Evolutionary conservation across 2,797 vertebrate species (phyloP).

Genomic region (Pangasius mekongensis): DNA sequence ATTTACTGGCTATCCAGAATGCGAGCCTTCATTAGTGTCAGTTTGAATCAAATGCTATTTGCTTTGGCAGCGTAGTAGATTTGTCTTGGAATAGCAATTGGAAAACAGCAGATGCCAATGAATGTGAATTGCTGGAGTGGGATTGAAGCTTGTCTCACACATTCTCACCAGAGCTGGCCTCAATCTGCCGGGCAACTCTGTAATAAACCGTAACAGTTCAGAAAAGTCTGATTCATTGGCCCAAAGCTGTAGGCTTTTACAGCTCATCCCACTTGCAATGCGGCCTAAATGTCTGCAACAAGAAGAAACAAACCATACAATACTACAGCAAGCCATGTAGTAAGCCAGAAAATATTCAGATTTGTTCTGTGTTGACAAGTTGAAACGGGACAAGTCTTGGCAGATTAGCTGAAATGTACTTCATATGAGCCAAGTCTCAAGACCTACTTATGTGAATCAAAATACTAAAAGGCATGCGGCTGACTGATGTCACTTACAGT

Average conservation of each 20-base stretch:
- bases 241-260: conserved; percentile 78
- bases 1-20: conserved; percentile 7
- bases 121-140: background rate
- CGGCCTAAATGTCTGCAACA: conserved; percentile 78
- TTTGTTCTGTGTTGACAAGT: conserved; percentile 10
- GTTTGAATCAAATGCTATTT: conserved; percentile 24
- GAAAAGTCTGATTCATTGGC: conserved; percentile 76
- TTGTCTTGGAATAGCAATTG: conserved; percentile 21
- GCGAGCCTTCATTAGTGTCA: conserved; percentile 17
- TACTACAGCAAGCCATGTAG: background rate
- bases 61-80: conserved; percentile 16
- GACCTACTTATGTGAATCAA: background rate
- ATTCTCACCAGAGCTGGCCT: conserved; percentile 84
- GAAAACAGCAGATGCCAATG: conserved; percentile 5
- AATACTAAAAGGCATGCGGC: conserved; percentile 9
- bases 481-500: conserved; percentile 66
- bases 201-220: conserved; percentile 79
- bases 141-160: conserved; percentile 22
- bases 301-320: conserved; percentile 32
- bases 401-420: background rate
- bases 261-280: conserved; percentile 82
- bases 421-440: background rate
- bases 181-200: conserved; percentile 72
- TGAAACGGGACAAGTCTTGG: background rate
- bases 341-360: background rate